Conservation (phyloP, 2,888 invertebrate species). For the Athrips mouffetella region DNA sequence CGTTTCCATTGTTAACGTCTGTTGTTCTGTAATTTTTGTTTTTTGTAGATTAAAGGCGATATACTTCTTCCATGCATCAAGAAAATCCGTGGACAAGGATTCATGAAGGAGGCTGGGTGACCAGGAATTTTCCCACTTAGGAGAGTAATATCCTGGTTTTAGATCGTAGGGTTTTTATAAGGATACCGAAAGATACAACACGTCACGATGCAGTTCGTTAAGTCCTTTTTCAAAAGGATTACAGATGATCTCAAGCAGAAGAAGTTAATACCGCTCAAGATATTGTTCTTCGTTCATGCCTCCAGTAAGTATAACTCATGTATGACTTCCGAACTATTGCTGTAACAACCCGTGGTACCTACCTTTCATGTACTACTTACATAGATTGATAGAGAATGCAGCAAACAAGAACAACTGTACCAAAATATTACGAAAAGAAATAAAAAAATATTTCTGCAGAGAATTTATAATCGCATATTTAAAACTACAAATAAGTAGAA, state of each 20-base stretch:
- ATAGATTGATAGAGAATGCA: too few species aligned
- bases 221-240: slow-evolving; percentile 82
- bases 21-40: neutral
- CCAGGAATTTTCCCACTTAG: slow-evolving; percentile 56
- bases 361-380: too few species aligned
- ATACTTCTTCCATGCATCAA: slow-evolving; percentile 60
- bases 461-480: too few species aligned
- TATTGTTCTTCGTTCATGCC: slow-evolving; percentile 87
- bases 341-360: too few species aligned
- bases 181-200: slow-evolving; percentile 11
- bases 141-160: slow-evolving; percentile 14
- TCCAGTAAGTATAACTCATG: slow-evolving; percentile 85
- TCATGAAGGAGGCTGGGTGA: slow-evolving; percentile 53
- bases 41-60: neutral
- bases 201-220: slow-evolving; percentile 77
- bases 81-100: slow-evolving; percentile 39
- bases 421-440: too few species aligned
- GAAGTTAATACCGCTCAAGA: slow-evolving; percentile 84
- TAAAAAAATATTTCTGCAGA: too few species aligned
- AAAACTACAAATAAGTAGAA: too few species aligned
- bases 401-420: too few species aligned
- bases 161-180: slow-evolving; percentile 15
- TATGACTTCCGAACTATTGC: too few species aligned
- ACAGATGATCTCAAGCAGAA: slow-evolving; percentile 84
- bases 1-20: neutral